phyloP scores from a whole-genome alignment of 2,888 invertebrate species.

The Cinara cedri region DNA sequence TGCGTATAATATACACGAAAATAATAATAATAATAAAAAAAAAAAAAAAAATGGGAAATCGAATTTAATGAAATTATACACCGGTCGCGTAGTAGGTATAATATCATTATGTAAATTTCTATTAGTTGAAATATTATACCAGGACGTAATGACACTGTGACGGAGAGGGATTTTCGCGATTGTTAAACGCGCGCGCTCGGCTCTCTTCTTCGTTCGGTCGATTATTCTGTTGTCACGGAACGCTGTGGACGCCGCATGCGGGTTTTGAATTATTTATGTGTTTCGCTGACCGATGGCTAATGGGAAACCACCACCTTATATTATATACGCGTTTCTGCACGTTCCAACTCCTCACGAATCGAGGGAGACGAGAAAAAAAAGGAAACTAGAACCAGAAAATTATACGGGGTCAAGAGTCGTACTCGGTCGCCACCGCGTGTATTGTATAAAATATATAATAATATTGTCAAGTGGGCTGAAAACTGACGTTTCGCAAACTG shows the following conservation, averaged over 20 bases:
- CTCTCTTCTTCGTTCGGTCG: too few species aligned
- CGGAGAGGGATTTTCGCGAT: background rate
- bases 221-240: too few species aligned
- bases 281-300: slow-evolving; percentile 7
- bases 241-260: background rate
- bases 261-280: slow-evolving; percentile 44
- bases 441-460: too few species aligned
- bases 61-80: slow-evolving; percentile 21
- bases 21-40: background rate
- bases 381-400: background rate
- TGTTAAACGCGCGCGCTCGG: too few species aligned
- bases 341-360: slow-evolving; percentile 3
- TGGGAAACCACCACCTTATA: slow-evolving; percentile 3
- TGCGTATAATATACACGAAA: background rate
- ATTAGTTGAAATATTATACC: background rate
- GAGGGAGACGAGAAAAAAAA: too few species aligned
- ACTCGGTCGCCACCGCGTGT: too few species aligned
- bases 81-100: background rate
- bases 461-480: too few species aligned
- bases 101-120: background rate
- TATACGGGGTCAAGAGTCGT: background rate
- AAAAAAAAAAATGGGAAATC: slow-evolving; percentile 2
- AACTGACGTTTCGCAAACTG: too few species aligned
- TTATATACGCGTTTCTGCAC: background rate
- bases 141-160: background rate